Evolutionary conservation across 2,113 vertebrate genomes (phyloP), one percentile per base, ranked within the genome.

Genomic region (Chroicocephalus ridibundus): DNA sequence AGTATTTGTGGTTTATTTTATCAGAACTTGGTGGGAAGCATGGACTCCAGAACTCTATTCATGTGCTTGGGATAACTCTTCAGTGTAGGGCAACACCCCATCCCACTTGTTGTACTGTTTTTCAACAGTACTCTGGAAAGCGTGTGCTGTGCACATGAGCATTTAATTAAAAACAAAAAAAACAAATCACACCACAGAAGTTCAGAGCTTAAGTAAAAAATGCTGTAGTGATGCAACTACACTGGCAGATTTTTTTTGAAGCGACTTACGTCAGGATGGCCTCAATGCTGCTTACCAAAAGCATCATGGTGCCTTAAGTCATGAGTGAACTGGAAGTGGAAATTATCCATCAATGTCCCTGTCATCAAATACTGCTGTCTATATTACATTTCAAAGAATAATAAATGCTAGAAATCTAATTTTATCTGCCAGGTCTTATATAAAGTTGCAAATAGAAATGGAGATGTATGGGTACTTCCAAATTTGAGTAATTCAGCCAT

Each of bases 361-460:
- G 13, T 12, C 47, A 57, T 42, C 25, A 60, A 36, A 46, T 26
- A 42, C 2, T 25, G 15, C 32, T n/a, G 14, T 19, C 31, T 16
- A 1, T 6, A 27, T 8, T 40, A 20, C 13, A 64, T 65, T 69
- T 81, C 13, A 29, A 62, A 75, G 19, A 49, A 15, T 3, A 49
- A 49, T 9, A 75, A 85, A 76, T 8, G 18, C 11, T 3, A 1
- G 2, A 64, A 86, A 42, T 20, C 6, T 19, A 2, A 44, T 80
- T 82, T 14, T 26, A 20, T 24, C 27, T 47, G 10, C 66, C 52
- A 58, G 9, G 18, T 46, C 2, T 1, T 6, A 6, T 0, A 24
- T 5, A 26, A 78, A 87, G n/a, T 38, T 52, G 11, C 38, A 84
- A 10, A 32, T 1, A 47, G 42, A 36, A 52, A 36, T 8, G 21